Evolutionary conservation across 2,888 invertebrate genomes (phyloP).

Genomic region (Stramonita haemastoma): DNA sequence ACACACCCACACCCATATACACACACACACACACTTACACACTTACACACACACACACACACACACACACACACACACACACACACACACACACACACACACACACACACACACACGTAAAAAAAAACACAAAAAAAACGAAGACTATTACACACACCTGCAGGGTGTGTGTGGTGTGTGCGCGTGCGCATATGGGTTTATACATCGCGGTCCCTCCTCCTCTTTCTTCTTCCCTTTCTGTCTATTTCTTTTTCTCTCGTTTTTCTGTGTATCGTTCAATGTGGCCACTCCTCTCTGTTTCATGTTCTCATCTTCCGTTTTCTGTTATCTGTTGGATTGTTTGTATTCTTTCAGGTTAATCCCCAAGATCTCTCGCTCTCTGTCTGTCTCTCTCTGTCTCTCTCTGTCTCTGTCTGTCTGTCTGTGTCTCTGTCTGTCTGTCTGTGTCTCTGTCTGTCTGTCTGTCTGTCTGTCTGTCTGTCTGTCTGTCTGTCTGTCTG

Average conservation of each 20-base stretch:
- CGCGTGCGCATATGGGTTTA: not conserved
- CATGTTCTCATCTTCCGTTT: too few species aligned
- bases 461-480: not conserved
- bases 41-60: not conserved
- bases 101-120: not conserved
- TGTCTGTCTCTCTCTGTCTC: too few species aligned
- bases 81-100: conserved; percentile 7
- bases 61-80: conserved; percentile 7
- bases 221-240: not conserved
- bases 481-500: not conserved
- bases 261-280: too few species aligned
- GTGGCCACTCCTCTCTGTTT: too few species aligned
- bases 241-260: too few species aligned
- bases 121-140: too few species aligned
- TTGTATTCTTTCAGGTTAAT: too few species aligned
- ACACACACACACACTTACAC: not conserved
- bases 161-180: not conserved
- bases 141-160: too few species aligned
- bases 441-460: not conserved
- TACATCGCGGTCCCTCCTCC: not conserved
- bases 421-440: not conserved
- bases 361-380: too few species aligned
- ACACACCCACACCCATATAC: not conserved
- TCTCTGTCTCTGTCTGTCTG: too few species aligned
- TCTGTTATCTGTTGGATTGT: too few species aligned